Base-by-base conservation (phyloP, 1,140 invertebrate species). In the Triops longicaudatus region DNA sequence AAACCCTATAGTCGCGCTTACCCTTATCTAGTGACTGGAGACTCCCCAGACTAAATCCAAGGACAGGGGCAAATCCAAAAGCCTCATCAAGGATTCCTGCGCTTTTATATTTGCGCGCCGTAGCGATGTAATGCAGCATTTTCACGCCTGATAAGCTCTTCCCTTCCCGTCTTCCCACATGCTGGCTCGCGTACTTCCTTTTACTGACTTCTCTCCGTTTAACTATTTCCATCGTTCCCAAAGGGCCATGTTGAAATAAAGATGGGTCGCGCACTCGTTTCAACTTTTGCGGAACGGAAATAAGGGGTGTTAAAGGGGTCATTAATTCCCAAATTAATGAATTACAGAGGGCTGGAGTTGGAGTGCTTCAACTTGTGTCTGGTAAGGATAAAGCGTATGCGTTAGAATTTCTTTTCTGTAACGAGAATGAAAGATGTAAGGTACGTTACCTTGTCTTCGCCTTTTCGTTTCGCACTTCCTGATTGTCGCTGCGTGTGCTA, bases 91-190 rank as follows among this genome's bases (percentile, higher is more conserved):
- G 31, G 31, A 37, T 37, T 37, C 50, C 50, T 63, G 50, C 50
- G 50, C 50, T 63, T 63, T 63, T 63, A 63, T 63, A 63, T 63
- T 63, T 63, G 50, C 50, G 50, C 50, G 50, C 50, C 50, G 50
- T 63, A 63, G 50, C 50, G 50, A 17, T 63, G 14, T 63, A 63
- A 9, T 22, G 22, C 22, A 63, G 50, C 50, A 63, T 63, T 63
- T 63, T 63, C 50, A 63, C 50, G 50, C 50, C 50, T 63, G 50
- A 63, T 63, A 63, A 63, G 50, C 50, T 63, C 50, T 63, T 63
- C 50, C 50, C 22, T 63, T 63, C 50, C 50, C 14, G 17, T 63
- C 50, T 22, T 63, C 50, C 50, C 17, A 63, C 50, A n/a, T 22
- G 50, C 50, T 63, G 14, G 50, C 50, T 63, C 50, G 31, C 31